Evolutionary conservation across 2,113 vertebrate genomes (phyloP).

Genomic region (Channa argus): DNA sequence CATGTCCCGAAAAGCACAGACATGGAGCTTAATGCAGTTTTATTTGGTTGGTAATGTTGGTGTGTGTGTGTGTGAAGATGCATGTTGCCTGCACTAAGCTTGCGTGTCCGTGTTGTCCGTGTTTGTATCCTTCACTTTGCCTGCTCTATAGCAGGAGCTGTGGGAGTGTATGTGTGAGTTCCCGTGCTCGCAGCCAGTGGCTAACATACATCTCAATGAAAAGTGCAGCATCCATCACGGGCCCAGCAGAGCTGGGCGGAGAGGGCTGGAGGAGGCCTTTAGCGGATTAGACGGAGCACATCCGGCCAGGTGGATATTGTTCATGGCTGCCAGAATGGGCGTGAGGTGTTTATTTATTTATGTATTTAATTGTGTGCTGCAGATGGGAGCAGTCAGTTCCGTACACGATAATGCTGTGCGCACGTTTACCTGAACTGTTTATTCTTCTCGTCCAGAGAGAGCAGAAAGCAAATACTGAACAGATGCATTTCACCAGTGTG

Average conservation of each 20-base stretch:
- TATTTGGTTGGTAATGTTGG: constrained; percentile 53
- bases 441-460: too few relatives aligned
- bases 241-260: constrained; percentile 16
- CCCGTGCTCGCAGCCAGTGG: constrained; percentile 13
- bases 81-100: neutral
- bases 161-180: neutral
- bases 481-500: neutral
- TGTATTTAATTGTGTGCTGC: constrained; percentile 21
- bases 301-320: constrained; percentile 34
- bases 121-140: too few relatives aligned
- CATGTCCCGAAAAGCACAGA: constrained; percentile 20
- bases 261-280: constrained; percentile 14
- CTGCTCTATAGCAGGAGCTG: too few relatives aligned
- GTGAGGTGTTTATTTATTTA: constrained; percentile 39
- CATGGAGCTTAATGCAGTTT: neutral
- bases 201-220: constrained; percentile 49
- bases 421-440: neutral
- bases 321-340: neutral
- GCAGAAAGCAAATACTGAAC: neutral
- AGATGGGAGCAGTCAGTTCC: neutral
- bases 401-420: neutral
- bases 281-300: neutral
- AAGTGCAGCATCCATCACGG: constrained; percentile 50
- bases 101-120: too few relatives aligned
- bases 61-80: constrained; percentile 4